Conservation (phyloP, 1,140 invertebrate species). For the Diachasmimorpha longicaudata region DNA sequence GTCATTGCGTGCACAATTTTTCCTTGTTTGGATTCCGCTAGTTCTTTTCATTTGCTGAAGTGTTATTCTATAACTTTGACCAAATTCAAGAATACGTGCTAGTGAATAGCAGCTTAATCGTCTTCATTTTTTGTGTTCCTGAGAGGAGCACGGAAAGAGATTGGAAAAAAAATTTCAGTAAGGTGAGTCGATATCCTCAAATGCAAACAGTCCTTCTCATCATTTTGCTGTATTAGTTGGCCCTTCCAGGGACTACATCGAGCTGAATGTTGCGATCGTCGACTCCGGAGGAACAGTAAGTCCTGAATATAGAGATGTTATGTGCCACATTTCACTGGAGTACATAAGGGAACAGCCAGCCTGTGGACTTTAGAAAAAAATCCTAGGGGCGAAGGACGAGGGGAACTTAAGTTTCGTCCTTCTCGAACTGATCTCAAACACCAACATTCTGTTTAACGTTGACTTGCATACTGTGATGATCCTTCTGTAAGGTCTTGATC, state of each 20-base stretch:
- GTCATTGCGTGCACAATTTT: not conserved
- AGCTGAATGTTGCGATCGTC: not conserved
- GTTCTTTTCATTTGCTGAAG: not conserved
- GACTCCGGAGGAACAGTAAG: not conserved
- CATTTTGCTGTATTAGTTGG: not conserved
- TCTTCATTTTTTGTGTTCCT: too few relatives aligned
- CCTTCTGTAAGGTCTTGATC: conserved; percentile 55
- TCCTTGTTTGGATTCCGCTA: not conserved
- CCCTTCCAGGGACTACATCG: not conserved
- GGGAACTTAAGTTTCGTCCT: conserved; percentile 35
- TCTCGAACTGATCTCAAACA: conserved; percentile 41
- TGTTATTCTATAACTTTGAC: not conserved
- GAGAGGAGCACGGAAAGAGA: too few relatives aligned
- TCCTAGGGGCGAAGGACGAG: conserved; percentile 9
- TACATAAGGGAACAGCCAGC: not conserved
- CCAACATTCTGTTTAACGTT: conserved; percentile 51
- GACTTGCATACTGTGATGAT: conserved; percentile 52
- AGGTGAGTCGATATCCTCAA: too few relatives aligned
- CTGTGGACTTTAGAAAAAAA: not conserved
- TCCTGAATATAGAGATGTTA: not conserved
- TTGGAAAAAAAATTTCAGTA: too few relatives aligned
- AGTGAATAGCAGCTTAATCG: too few relatives aligned
- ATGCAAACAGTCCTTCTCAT: too few relatives aligned
- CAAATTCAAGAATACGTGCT: too few relatives aligned
- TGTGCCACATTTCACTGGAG: not conserved